Base-by-base conservation (phyloP, 2,797 vertebrate genomes). In the Hydrolagus colliei region DNA sequence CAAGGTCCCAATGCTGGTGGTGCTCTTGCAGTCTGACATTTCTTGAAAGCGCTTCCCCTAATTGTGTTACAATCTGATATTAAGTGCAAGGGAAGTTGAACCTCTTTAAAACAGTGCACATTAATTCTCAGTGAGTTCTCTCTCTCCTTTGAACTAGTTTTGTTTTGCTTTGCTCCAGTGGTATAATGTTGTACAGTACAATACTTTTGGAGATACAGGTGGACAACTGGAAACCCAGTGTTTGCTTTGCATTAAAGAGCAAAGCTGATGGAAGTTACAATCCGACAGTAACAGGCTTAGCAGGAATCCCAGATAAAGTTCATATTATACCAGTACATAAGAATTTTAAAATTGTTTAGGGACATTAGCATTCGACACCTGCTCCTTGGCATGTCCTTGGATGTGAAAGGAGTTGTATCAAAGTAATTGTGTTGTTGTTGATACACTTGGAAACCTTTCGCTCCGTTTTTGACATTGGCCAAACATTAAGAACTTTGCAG, bases 201-300 rank as follows among this genome's bases (percentile, higher is more conserved):
- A 35, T 3, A 10, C 72, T 76, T 16, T 7, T n/a, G 35, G 41
- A 16, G 16, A 10, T 1, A 1, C n/a, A n/a, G 16, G 27, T 27
- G 27, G 27, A 27, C 0, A 27, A 52, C 2, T 52, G 2, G 41
- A 52, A 52, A 52, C 6, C 41, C 41, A 52, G 41, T 52, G 6
- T 52, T 52, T 52, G 41, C 6, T 52, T 52, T 52, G 41, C 41
- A 6, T 52, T 52, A 52, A 52, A 6, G 41, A 52, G 41, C 41
- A 52, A 52, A 3, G 41, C 90, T 87, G 87, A 90, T 89, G 86
- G 88, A 88, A 90, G 90, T 89, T 88, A 86, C 88, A 88, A 89
- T 90, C 89, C 86, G 72, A 27, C 72, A 18, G 16, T 73, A 27
- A 18, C 11, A 18, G 10, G 10, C 72, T 18, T 73, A 27, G 22